These are phyloP conservation scores for Cephus pygmeus DNA, from an alignment of 2,888 invertebrate genomes.

Conservation along the genomic window DNA sequence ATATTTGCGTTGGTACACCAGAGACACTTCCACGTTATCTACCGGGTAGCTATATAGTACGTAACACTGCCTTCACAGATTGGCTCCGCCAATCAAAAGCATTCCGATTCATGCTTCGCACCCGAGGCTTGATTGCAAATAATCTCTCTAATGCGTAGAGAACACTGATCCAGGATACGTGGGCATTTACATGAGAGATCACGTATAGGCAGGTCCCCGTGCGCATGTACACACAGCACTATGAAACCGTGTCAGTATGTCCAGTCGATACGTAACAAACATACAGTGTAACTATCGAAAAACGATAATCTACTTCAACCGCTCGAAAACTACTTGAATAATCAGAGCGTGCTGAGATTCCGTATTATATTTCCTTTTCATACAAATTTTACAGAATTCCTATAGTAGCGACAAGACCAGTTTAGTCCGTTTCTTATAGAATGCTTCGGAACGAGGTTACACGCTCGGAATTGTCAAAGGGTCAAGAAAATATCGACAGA, in stretches of 20 bases:
- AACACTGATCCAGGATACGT: background rate
- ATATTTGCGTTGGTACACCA: slow-evolving; percentile 7
- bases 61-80: slow-evolving; percentile 31
- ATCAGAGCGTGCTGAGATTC: background rate
- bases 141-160: slow-evolving; percentile 31
- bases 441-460: background rate
- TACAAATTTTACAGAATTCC: background rate
- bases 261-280: background rate
- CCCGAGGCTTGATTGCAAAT: slow-evolving; percentile 38
- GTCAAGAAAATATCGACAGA: background rate
- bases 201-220: background rate
- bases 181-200: background rate
- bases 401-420: background rate
- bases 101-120: slow-evolving; percentile 41
- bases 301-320: background rate
- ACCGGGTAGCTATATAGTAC: background rate
- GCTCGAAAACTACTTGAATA: background rate
- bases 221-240: background rate
- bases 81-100: slow-evolving; percentile 43
- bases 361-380: background rate
- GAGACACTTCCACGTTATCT: slow-evolving; percentile 29
- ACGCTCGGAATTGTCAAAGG: background rate
- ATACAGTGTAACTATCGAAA: background rate
- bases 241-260: background rate
- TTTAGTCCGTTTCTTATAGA: background rate